A percentile compares a stretch with the other conserved stretches of the same genome.
Conservation (phyloP, 2,797 vertebrate genomes). For the Kryptopterus vitreolus region DNA sequence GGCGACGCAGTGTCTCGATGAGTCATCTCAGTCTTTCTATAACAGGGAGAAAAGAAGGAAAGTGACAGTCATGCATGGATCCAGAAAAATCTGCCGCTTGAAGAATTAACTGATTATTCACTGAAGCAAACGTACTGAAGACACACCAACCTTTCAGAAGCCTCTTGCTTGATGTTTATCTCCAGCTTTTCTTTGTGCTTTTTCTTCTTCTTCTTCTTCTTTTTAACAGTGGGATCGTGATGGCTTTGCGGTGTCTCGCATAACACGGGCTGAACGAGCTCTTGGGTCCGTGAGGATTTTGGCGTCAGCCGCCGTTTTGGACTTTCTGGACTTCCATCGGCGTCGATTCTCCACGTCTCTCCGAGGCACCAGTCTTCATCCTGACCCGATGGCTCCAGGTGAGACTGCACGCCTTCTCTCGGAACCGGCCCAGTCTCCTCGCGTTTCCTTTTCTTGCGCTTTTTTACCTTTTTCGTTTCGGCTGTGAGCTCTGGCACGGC, state of each 20-base stretch:
- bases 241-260: not conserved
- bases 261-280: not conserved
- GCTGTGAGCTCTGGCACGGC: slow-evolving; percentile 47
- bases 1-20: slow-evolving; percentile 26
- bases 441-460: slow-evolving; percentile 65
- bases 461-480: slow-evolving; percentile 70
- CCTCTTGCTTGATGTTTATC: slow-evolving; percentile 1
- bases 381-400: slow-evolving; percentile 58
- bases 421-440: slow-evolving; percentile 22
- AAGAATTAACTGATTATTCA: not conserved
- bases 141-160: slow-evolving; percentile 63
- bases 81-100: not conserved
- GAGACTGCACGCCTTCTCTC: slow-evolving; percentile 54
- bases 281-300: slow-evolving; percentile 1
- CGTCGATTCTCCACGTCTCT: slow-evolving; percentile 68
- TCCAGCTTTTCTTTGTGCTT: slow-evolving; percentile 57
- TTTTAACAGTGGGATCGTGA: slow-evolving; percentile 38
- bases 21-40: slow-evolving; percentile 31
- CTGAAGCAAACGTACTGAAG: not conserved
- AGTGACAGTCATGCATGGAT: not conserved
- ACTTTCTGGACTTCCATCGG: slow-evolving; percentile 37
- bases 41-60: not conserved
- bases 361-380: slow-evolving; percentile 78
- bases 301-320: slow-evolving; percentile 9
- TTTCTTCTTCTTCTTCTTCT: slow-evolving; percentile 65